Base-by-base conservation (phyloP, 2,797 vertebrate species). In the Botia almorhae region DNA sequence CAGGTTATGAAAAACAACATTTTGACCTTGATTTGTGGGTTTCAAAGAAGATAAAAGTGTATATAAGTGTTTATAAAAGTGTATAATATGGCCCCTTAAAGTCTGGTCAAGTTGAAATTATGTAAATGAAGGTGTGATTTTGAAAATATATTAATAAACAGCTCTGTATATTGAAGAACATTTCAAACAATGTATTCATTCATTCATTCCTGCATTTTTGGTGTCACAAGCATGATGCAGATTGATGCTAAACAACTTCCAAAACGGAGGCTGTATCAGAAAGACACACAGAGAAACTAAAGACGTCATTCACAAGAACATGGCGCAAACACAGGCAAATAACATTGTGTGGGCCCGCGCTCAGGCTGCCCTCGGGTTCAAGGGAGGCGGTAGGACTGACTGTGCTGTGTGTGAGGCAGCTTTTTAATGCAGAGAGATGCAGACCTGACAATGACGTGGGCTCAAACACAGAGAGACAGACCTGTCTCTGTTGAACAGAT, bases 371-470 rank as follows among this genome's bases (percentile, higher is more conserved):
- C 56, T 72, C 2, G 53, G 61, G 63, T 78, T 60, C 61, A 23
- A 64, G 4, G 13, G 29, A 75, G 75, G 29, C 7, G 33, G 61
- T 64, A 16, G 36, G 33, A 43, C 10, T 7, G 33, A 10, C 60
- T 8, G 33, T 5, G n/a, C 51, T 60, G 53, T 50, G 51, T 82
- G 72, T 76, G 67, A 80, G 73, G 60, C n/a, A 10, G 77, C 43
- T 78, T 82, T 82, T 69, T 73, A 71, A 74, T 74, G 65, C 72
- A 33, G 50, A n/a, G 53, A 39, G 68, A 51, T 64, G 72, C 65
- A 65, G 71, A 71, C 46, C n/a, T 39, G 80, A 72, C 76, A 68
- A 51, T 12, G 50, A 36, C 0, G 51, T 48, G 67, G 33, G 48
- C 7, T 53, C 46, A 78, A 51, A 63, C 43, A 33, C 53, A 60